These are phyloP conservation scores for Nemapogon koenigi DNA, from an alignment of 2,888 invertebrate genomes.

Conservation along the genomic window DNA sequence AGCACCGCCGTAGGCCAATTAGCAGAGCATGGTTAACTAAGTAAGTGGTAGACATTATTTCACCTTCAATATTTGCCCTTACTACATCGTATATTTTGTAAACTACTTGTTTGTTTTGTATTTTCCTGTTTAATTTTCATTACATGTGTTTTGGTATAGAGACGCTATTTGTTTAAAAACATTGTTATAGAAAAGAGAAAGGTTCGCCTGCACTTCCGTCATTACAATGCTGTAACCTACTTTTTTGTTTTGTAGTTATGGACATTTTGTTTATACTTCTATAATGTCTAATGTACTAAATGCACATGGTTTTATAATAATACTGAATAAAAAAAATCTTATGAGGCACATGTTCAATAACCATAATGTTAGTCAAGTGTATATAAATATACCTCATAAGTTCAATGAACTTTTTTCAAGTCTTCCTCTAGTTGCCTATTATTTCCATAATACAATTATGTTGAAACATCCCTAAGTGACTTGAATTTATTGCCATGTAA, in stretches of 20 bases:
- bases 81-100: slow-evolving; percentile 10
- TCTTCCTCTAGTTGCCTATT: too few species aligned
- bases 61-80: slow-evolving; percentile 38
- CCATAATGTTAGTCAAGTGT: too few species aligned
- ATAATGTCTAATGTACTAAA: background rate
- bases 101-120: background rate
- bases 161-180: background rate
- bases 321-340: too few species aligned
- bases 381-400: too few species aligned
- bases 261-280: background rate
- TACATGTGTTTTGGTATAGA: background rate
- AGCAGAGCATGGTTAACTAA: slow-evolving; percentile 14
- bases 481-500: too few species aligned
- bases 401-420: too few species aligned
- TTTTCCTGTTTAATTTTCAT: background rate
- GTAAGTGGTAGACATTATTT: slow-evolving; percentile 19
- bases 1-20: too few species aligned
- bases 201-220: slow-evolving; percentile 11
- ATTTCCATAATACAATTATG: too few species aligned
- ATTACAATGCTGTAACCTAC: slow-evolving; percentile 13
- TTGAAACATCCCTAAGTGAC: too few species aligned
- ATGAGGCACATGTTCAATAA: too few species aligned
- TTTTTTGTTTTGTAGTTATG: slow-evolving; percentile 4
- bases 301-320: too few species aligned
- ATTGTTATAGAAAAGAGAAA: slow-evolving; percentile 11